Conservation (phyloP, 2,797 vertebrate genomes). For the Malacoraja senta region DNA sequence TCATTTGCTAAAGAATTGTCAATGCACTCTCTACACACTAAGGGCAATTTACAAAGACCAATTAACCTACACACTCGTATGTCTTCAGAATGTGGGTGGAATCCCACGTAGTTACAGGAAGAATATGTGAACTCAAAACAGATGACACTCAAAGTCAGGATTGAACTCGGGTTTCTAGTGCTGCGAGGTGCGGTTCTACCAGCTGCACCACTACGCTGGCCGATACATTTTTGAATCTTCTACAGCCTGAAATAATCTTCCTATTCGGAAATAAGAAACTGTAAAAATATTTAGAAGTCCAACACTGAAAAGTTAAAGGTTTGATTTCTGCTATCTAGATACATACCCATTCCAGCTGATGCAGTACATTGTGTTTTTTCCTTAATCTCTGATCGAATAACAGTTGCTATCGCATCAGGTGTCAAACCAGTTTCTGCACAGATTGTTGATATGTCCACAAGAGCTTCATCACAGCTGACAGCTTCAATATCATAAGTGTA, state of each 20-base stretch:
- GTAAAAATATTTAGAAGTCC: background rate
- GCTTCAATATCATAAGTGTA: conserved; percentile 94
- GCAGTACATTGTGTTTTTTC: conserved; percentile 83
- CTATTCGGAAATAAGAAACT: background rate
- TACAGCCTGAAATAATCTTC: background rate
- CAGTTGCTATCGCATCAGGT: conserved; percentile 75
- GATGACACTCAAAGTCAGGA: no score
- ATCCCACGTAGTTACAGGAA: no score
- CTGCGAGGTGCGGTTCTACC: no score
- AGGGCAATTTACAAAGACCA: no score
- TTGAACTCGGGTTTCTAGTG: no score
- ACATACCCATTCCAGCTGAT: conserved; percentile 90
- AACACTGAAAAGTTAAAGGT: background rate
- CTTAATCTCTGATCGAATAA: conserved; percentile 78
- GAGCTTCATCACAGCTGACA: conserved; percentile 92
- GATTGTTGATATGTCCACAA: conserved; percentile 81
- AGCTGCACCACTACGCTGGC: no score
- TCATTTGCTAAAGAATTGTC: no score
- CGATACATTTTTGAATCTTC: background rate
- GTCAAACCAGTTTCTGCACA: conserved; percentile 72
- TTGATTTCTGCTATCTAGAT: background rate
- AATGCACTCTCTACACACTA: no score
- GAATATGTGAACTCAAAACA: no score
- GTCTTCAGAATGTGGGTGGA: no score
- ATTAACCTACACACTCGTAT: no score